These are phyloP conservation scores for Sylvietta virens DNA, from an alignment of 2,113 vertebrate genomes.

Conservation along the genomic window DNA sequence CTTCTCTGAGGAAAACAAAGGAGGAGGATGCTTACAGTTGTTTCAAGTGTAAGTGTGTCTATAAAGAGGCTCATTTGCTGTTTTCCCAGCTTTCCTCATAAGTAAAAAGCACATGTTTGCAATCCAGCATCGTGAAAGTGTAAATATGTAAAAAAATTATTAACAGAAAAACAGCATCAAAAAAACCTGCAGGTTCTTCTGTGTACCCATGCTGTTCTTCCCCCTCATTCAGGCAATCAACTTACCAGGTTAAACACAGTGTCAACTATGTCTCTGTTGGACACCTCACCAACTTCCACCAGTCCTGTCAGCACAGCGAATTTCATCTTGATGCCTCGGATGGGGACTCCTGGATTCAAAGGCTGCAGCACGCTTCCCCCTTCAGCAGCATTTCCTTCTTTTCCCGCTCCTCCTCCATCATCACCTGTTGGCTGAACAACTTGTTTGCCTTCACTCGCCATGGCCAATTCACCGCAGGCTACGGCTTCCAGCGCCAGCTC, in stretches of 20 bases:
- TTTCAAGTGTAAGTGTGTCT: background rate
- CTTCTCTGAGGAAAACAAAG: background rate
- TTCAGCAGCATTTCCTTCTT: conserved; percentile 33
- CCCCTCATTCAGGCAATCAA: background rate
- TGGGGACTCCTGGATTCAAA: conserved; percentile 84
- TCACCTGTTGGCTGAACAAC: conserved; percentile 71
- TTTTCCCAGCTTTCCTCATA: background rate
- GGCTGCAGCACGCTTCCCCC: conserved; percentile 53
- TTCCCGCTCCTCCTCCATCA: conserved; percentile 50
- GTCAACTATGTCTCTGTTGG: conserved; percentile 91
- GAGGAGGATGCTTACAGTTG: background rate
- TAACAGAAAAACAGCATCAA: background rate
- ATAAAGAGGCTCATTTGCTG: fast-evolving
- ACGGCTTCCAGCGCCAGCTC: background rate
- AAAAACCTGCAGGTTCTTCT: background rate
- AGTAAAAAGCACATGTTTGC: background rate
- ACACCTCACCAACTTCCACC: conserved; percentile 93
- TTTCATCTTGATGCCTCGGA: conserved; percentile 94
- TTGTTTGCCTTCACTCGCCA: conserved; percentile 69
- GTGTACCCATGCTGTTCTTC: fast-evolving
- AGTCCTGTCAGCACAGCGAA: conserved; percentile 91
- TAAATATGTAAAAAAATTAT: background rate
- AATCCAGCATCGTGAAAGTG: fast-evolving
- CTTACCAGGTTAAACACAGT: conserved; percentile 98
- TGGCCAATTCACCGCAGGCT: conserved; percentile 1